Base-by-base conservation (phyloP, 2,113 vertebrate species). In the Erythrocercus mccallii region DNA sequence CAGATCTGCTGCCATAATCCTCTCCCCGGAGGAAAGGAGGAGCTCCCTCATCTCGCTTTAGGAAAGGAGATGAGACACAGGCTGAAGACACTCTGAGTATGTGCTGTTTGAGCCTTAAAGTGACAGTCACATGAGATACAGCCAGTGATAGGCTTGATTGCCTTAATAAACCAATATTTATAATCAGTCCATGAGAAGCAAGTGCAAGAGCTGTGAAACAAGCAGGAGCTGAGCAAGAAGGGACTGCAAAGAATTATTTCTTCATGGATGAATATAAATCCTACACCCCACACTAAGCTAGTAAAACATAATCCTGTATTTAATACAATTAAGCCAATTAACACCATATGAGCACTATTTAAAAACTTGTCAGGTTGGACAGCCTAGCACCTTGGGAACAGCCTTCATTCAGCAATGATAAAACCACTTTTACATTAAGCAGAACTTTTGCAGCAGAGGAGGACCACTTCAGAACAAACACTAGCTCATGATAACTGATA, bases 281-380 rank as follows among this genome's bases (percentile, higher is more conserved):
- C 66, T 72, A 57, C 31, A 53, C 15, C 21, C 19, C 58, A 81
- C 38, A 24, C 28, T 57, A 35, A n/a, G 61, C 57, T 61, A 82
- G 31, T 71, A 84, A 81, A 95, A 79, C 33, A 25, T 71, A 89
- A 95, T 80, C 57, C 57, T 64, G 42, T 35, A 73, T 76, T 88
- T 82, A 92, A 87, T 50, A 62, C 12, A 81, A 88, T 94, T 85
- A 89, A 94, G 70, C 50, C 90, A 89, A 76, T 87, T 95, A 95
- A 79, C 44, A 95, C 37, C 48, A 31, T 11, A 80, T 45, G 54
- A 92, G 61, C 27, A 35, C 42, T 84, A 76, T 77, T 91, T 69
- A 54, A 92, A 81, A 89, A 77, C 42, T 48, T 61, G 68, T 53
- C 9, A 2, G 53, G 61, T 45, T 81, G 57, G 50, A 73, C 61